phyloP scores from a whole-genome alignment of 64 coral and sea anemone genomes.

The Trachythela sp. region DNA sequence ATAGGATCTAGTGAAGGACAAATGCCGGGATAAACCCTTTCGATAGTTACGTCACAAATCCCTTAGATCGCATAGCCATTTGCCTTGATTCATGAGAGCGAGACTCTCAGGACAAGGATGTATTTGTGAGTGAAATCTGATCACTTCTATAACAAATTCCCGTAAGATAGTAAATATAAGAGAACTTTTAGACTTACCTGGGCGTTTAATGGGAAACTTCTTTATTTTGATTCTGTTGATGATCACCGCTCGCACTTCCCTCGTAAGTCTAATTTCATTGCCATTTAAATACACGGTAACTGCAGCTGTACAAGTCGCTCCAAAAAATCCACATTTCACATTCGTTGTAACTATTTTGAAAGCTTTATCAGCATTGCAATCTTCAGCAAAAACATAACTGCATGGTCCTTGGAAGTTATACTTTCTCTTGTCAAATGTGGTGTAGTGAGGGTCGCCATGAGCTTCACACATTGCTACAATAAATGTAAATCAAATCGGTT shows the following conservation, averaged over 20 bases:
- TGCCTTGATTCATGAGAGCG: no score
- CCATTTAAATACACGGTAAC: not conserved
- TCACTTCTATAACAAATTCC: no score
- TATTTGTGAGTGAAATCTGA: no score
- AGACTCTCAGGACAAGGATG: no score
- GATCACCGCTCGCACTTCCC: not conserved
- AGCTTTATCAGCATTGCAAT: not conserved
- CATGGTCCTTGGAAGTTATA: not conserved
- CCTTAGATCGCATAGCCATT: no score
- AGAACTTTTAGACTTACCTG: no score
- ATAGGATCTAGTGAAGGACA: no score
- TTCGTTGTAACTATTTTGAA: not conserved
- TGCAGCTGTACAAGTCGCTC: not conserved
- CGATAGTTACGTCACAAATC: no score
- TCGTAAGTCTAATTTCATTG: not conserved
- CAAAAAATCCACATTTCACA: not conserved
- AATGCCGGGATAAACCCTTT: no score
- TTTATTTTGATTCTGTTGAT: not conserved
- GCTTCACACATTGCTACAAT: not conserved
- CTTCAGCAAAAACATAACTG: not conserved
- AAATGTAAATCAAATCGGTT: not conserved
- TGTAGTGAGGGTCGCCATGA: not conserved
- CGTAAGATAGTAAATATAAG: no score
- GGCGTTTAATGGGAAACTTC: not conserved
- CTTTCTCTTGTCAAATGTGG: not conserved